Percentiles rank a stretch among this genome's conserved stretches.
phyloP scores from a whole-genome alignment of 1,140 invertebrate genomes.

The Aplysia californica region DNA sequence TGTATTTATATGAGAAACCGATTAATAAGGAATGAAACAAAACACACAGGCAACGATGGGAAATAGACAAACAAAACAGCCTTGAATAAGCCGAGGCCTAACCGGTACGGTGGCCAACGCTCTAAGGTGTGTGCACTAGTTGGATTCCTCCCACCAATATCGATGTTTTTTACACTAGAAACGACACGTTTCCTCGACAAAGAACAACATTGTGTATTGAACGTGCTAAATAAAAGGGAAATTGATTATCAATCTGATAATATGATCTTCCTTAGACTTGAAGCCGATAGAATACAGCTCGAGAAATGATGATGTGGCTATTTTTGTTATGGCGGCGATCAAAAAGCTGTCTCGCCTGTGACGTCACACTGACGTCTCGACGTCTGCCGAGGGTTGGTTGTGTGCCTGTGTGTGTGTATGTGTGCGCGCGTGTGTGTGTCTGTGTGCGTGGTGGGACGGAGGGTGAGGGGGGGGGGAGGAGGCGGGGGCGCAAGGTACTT shows the following conservation, averaged over 20 bases:
- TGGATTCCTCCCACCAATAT: background rate
- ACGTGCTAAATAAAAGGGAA: no score
- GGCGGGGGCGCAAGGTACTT: no score
- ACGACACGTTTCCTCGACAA: no score
- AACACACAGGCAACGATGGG: background rate
- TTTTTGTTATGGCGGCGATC: conserved; percentile 28
- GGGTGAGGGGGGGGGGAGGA: no score
- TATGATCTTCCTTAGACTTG: background rate
- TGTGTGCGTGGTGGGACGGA: no score
- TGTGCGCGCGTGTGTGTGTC: no score
- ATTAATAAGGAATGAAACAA: no score
- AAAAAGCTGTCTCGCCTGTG: conserved; percentile 38
- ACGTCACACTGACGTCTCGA: conserved; percentile 45
- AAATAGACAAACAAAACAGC: background rate
- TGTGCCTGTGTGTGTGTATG: conserved; percentile 13
- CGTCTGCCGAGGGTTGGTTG: conserved; percentile 36
- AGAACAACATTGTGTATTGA: no score
- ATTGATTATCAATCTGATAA: no score
- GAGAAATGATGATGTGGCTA: background rate
- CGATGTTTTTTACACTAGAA: background rate
- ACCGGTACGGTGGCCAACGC: background rate
- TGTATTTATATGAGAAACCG: background rate
- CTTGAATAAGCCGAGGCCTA: background rate
- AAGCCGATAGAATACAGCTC: background rate
- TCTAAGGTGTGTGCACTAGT: background rate